Base-by-base conservation (phyloP, 2,888 invertebrate species). In the Tridacna crocea region DNA sequence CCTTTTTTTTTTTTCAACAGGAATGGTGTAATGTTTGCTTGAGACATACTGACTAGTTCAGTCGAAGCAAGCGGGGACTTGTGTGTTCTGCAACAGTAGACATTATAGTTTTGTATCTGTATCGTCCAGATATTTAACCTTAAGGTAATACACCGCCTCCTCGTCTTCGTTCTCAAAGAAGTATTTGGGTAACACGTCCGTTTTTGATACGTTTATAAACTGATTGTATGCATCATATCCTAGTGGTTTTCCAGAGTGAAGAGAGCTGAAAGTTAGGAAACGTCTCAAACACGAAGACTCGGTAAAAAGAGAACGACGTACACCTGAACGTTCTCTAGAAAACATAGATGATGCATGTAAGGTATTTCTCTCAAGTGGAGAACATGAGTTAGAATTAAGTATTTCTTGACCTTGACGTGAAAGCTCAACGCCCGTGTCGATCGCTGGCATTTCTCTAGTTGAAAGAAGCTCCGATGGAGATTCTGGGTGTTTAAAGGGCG, bases 151-250 rank as follows among this genome's bases (percentile, higher is more conserved):
- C 63, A 74, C 74, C 6, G 74, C 74, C 47, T 74, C 74, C 24
- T 74, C 74, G 48, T 74, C 74, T 46, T 74, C 74, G 61, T 74
- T 74, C 26, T 70, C 70, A 26, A 70, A 70, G 51, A 51, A 70
- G 46, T 70, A 70, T 51, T 70, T 70, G 8, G 70, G 70, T n/a
- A 70, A 46, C 3, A 70, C 51, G 70, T 70, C 70, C 1, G 70
- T 47, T 70, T 70, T 70, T 22, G 70, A 51, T 24, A 70, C 70
- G 15, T 17, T 70, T 22, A 70, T 51, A 70, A 70, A 70, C 48
- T 70, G 70, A 3, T 51, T n/a, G 26, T 70, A 70, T 12, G 70
- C 70, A 10, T 70, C 70, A 24, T 51, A 70, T 15, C 70, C 70
- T 1, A 70, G 70, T 11, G 70, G 70, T 70, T 70, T 70, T 22